These are phyloP conservation scores for Apis dorsata DNA, from an alignment of 1,140 invertebrate species.

Conservation along the genomic window DNA sequence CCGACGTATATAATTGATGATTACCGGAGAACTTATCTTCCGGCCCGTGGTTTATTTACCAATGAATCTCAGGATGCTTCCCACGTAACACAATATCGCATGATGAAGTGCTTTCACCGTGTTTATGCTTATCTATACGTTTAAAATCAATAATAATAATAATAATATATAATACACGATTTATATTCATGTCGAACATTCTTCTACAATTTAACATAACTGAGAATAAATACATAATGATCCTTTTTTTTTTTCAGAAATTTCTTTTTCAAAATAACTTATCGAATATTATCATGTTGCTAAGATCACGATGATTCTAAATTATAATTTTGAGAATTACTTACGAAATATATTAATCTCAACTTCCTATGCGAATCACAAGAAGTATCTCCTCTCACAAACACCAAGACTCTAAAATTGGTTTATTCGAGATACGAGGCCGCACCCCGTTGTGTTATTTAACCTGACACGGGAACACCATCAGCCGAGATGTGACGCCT, in stretches of 20 bases:
- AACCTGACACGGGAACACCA: conserved; percentile 28
- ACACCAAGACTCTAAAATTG: not conserved
- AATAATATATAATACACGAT: not conserved
- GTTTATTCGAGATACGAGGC: not conserved
- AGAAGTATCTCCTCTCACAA: not conserved
- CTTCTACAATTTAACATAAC: not conserved
- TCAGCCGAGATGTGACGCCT: conserved; percentile 14
- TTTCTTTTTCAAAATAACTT: no score
- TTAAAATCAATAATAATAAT: not conserved
- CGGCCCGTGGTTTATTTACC: conserved; percentile 12
- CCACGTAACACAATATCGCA: not conserved
- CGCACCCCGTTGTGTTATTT: not conserved
- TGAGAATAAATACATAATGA: no score
- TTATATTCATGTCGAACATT: not conserved
- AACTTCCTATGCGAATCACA: no score
- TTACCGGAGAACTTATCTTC: conserved; percentile 9
- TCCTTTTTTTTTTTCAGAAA: no score
- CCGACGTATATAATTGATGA: conserved; percentile 24
- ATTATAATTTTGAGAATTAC: no score
- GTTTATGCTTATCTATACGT: not conserved
- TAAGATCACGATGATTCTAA: no score
- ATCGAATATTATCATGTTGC: no score
- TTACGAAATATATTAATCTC: no score
- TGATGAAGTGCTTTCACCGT: not conserved
- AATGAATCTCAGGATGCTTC: not conserved